Conservation (phyloP, 2,888 invertebrate genomes). For the Polyommatus iphigenia region DNA sequence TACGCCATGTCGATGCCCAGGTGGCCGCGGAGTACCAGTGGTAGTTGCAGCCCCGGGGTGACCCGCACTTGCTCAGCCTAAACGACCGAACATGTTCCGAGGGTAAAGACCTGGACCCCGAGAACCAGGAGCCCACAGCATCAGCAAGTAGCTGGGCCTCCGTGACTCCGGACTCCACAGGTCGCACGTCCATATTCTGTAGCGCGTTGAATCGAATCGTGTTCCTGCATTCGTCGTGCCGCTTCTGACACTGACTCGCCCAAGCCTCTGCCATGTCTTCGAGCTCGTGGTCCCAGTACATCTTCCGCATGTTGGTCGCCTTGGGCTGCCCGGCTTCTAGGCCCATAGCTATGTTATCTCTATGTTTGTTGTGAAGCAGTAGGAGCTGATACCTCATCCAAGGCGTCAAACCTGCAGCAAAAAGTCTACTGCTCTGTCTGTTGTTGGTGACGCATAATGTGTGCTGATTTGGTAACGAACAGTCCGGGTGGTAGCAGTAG, state of each 20-base stretch:
- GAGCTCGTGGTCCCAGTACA: conserved; percentile 76
- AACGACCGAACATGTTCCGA: conserved; percentile 68
- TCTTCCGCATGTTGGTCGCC: conserved; percentile 74
- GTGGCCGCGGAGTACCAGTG: conserved; percentile 72
- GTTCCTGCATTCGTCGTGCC: conserved; percentile 74
- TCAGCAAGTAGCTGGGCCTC: conserved; percentile 71
- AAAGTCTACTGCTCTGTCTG: conserved; percentile 63
- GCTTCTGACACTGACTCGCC: conserved; percentile 74
- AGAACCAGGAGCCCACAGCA: conserved; percentile 71
- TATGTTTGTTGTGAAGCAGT: conserved; percentile 67
- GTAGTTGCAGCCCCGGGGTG: conserved; percentile 66
- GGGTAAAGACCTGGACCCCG: conserved; percentile 63
- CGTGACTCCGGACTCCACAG: conserved; percentile 62
- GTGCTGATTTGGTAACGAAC: conserved; percentile 67
- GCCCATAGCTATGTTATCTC: conserved; percentile 73
- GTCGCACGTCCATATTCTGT: conserved; percentile 73
- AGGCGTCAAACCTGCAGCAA: conserved; percentile 68
- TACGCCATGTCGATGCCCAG: conserved; percentile 73
- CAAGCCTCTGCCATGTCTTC: conserved; percentile 71
- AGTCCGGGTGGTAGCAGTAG: conserved; percentile 69
- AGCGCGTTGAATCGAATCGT: conserved; percentile 68
- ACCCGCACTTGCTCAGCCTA: conserved; percentile 63
- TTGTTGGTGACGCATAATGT: conserved; percentile 63
- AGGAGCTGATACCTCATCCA: conserved; percentile 73
- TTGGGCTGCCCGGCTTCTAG: conserved; percentile 72